Percentiles rank a stretch among this genome's conserved stretches.
These are phyloP conservation scores for Hycleus cichorii DNA, from an alignment of 1,140 invertebrate genomes.

Conservation along the genomic window DNA sequence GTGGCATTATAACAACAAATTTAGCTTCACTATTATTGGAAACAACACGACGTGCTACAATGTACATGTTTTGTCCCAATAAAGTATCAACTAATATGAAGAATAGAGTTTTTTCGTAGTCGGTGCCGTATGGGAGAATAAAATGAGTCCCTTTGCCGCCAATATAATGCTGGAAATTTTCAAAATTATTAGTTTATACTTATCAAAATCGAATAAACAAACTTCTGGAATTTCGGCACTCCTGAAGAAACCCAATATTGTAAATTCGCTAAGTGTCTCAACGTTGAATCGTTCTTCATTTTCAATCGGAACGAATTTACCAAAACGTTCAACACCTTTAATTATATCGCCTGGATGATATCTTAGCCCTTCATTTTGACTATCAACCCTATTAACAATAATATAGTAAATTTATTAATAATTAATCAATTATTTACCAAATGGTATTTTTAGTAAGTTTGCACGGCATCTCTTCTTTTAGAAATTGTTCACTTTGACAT, in stretches of 20 bases:
- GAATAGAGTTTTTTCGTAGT: too few species aligned
- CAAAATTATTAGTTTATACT: constrained; percentile 11
- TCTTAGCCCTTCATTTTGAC: constrained; percentile 15
- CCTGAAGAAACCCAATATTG: constrained; percentile 16
- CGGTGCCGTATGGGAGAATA: neutral
- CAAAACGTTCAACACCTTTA: constrained; percentile 16
- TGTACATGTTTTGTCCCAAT: too few species aligned
- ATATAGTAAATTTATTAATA: neutral
- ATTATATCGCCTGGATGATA: constrained; percentile 16
- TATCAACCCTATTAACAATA: constrained; percentile 12
- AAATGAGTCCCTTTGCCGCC: constrained; percentile 14
- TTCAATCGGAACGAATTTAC: constrained; percentile 23
- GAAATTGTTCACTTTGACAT: too few species aligned
- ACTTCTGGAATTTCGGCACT: constrained; percentile 18
- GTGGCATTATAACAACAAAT: constrained; percentile 20
- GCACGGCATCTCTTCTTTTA: constrained; percentile 8
- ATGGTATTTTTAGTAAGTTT: constrained; percentile 2
- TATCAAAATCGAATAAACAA: constrained; percentile 16
- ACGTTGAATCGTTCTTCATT: constrained; percentile 19
- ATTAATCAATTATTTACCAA: neutral
- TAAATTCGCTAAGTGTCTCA: constrained; percentile 17
- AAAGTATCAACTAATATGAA: too few species aligned
- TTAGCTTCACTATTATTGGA: constrained; percentile 17
- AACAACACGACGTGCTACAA: constrained; percentile 16
- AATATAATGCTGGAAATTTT: constrained; percentile 1